phyloP scores from a whole-genome alignment of 2,888 invertebrate genomes.

The Elgonia sp. region DNA sequence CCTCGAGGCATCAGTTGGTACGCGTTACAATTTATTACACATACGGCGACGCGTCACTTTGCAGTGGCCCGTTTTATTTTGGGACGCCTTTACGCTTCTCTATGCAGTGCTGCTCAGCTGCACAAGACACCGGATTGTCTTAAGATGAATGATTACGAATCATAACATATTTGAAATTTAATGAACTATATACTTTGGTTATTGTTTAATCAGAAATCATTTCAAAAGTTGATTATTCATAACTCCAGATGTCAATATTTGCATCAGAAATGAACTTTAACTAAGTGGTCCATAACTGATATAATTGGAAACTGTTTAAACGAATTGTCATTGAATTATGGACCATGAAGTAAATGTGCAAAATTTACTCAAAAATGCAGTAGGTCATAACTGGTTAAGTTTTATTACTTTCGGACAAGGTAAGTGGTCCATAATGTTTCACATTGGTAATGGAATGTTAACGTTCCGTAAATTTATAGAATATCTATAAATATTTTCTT shows the following conservation, averaged over 20 bases:
- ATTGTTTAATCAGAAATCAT: too few relatives aligned
- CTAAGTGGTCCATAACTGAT: not conserved
- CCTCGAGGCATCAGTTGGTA: constrained; percentile 73
- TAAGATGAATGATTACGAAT: constrained; percentile 42
- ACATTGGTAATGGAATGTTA: too few relatives aligned
- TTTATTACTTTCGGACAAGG: too few relatives aligned
- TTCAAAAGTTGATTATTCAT: too few relatives aligned
- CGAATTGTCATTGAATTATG: not conserved
- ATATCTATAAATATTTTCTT: too few relatives aligned
- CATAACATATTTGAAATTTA: not conserved
- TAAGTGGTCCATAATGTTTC: too few relatives aligned
- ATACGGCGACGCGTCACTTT: constrained; percentile 73
- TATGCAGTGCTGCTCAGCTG: constrained; percentile 53
- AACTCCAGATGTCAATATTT: not conserved
- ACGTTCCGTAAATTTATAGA: too few relatives aligned
- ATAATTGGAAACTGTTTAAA: not conserved
- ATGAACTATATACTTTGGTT: too few relatives aligned
- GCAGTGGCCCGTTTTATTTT: constrained; percentile 77
- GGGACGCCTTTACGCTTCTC: constrained; percentile 51
- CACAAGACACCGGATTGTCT: constrained; percentile 54
- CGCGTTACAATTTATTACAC: constrained; percentile 76
- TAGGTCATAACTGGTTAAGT: too few relatives aligned
- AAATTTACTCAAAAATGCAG: not conserved
- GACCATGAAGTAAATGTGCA: not conserved
- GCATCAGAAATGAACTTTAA: not conserved